A percentile compares a stretch with the other conserved stretches of the same genome.
Evolutionary conservation across 2,113 vertebrate genomes (phyloP).

Genomic region (zebrafish (Danio rerio)): GRCz12tu NC_133198.1:25773001-25773500

Average conservation of each 20-base stretch:
- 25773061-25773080: too few relatives aligned
- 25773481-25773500: conserved; percentile 81
- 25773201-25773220: neutral
- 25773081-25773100: too few relatives aligned
- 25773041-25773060: too few relatives aligned
- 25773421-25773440: conserved; percentile 71
- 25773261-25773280: neutral
- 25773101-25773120: neutral
- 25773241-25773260: neutral
- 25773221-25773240: neutral
- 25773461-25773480: conserved; percentile 75
- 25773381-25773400: conserved; percentile 70
- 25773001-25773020: too few relatives aligned
- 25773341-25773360: conserved; percentile 24
- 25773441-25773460: conserved; percentile 59
- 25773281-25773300: conserved; percentile 62
- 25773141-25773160: neutral
- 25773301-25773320: conserved; percentile 58
- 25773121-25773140: neutral
- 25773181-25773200: neutral
- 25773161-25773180: neutral
- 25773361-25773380: conserved; percentile 71
- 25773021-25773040: too few relatives aligned
- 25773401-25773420: conserved; percentile 76
- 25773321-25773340: conserved; percentile 40